Conservation (phyloP, 2,113 vertebrate species). For the Ceyx margarethae region DNA sequence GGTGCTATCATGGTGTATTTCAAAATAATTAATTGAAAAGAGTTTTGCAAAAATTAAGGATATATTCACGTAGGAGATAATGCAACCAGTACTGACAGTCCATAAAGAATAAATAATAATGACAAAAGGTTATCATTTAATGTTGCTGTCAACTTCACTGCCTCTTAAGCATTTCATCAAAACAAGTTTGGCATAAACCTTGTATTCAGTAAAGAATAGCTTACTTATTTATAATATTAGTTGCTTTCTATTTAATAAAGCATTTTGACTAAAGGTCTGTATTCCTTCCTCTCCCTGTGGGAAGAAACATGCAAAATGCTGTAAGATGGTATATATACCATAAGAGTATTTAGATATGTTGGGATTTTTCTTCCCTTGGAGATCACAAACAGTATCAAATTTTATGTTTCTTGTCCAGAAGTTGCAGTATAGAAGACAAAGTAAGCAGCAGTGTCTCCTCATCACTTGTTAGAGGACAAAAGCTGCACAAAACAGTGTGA, state of each 20-base stretch:
- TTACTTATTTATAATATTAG: background rate
- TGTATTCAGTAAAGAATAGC: background rate
- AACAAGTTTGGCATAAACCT: background rate
- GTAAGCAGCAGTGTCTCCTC: background rate
- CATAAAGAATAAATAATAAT: background rate
- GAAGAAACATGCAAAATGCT: background rate
- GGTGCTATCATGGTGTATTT: background rate
- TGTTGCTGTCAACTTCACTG: background rate
- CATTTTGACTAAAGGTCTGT: background rate
- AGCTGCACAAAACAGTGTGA: background rate
- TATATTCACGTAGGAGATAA: background rate
- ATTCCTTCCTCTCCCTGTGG: background rate
- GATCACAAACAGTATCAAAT: background rate
- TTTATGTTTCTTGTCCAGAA: background rate
- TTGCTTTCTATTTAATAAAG: background rate
- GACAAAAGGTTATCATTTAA: background rate
- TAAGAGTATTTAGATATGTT: background rate
- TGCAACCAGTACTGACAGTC: background rate
- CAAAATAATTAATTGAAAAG: background rate
- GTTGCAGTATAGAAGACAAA: background rate
- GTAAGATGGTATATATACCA: background rate
- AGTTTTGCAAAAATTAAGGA: background rate
- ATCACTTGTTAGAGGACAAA: background rate
- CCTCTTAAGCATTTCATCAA: background rate
- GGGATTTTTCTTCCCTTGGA: background rate